phyloP scores from a whole-genome alignment of 92 coral and sea anemone genomes.

The Montipora capitata region DNA sequence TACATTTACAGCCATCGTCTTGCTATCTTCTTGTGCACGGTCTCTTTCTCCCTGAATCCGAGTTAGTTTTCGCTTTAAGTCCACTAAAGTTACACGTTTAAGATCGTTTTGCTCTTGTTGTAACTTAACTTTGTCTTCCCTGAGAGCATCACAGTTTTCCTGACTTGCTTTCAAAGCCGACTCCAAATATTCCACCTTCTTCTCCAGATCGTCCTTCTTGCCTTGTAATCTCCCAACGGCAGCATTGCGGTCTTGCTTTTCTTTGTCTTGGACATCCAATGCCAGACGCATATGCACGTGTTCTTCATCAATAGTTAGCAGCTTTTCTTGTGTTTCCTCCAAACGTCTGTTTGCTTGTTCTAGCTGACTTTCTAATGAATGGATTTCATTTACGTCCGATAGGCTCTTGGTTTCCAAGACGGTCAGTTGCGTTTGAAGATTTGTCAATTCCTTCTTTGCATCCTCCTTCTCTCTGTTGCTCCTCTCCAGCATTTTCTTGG shows the following conservation, averaged over 20 bases:
- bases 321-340: constrained; percentile 78
- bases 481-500: constrained; percentile 71
- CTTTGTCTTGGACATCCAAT: constrained; percentile 72
- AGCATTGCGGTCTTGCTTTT: constrained; percentile 73
- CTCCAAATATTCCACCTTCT: constrained; percentile 76
- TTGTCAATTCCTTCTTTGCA: constrained; percentile 77
- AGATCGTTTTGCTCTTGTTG: constrained; percentile 68
- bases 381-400: constrained; percentile 74
- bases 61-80: constrained; percentile 67
- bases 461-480: constrained; percentile 81
- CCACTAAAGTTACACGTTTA: constrained; percentile 64
- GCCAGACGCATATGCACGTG: constrained; percentile 83
- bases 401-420: constrained; percentile 69
- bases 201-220: constrained; percentile 76
- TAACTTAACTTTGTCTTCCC: constrained; percentile 77
- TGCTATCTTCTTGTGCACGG: constrained; percentile 82
- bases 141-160: constrained; percentile 66
- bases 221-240: constrained; percentile 72
- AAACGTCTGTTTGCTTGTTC: constrained; percentile 74
- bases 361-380: constrained; percentile 76
- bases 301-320: constrained; percentile 81
- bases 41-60: constrained; percentile 83
- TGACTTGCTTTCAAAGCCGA: constrained; percentile 78
- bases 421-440: constrained; percentile 65
- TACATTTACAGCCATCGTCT: constrained; percentile 65